Evolutionary conservation across 2,797 vertebrate genomes (phyloP).

Genomic region (Bradypodion ventrale): DNA sequence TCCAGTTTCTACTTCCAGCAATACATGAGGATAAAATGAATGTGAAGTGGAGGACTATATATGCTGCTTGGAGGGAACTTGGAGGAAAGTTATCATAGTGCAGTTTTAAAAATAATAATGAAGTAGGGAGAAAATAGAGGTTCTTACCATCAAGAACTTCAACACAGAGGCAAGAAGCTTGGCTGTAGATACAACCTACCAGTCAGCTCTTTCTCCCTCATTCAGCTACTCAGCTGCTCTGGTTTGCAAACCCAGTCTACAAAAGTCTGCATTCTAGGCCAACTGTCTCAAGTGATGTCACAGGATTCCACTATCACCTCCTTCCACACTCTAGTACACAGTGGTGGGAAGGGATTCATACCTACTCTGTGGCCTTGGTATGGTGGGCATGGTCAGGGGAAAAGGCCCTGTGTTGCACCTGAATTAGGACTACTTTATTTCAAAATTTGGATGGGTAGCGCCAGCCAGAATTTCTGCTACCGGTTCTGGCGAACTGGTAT

Average conservation of each 20-base stretch:
- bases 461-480: too few species aligned
- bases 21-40: neutral
- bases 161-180: neutral
- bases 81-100: neutral
- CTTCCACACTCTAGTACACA: conserved; percentile 41
- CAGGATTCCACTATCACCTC: conserved; percentile 3
- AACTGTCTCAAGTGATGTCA: conserved; percentile 21
- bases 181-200: neutral
- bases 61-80: neutral
- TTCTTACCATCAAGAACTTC: conserved; percentile 15
- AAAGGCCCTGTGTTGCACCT: too few species aligned
- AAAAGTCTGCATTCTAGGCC: neutral
- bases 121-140: neutral
- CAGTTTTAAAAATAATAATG: neutral
- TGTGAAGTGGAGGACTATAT: neutral
- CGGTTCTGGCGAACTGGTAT: too few species aligned
- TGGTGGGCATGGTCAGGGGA: too few species aligned
- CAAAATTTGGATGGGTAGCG: too few species aligned
- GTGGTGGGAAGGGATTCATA: conserved; percentile 41
- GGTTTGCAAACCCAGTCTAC: neutral
- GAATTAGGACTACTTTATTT: too few species aligned
- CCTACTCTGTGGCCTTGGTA: too few species aligned
- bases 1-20: neutral
- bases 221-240: neutral
- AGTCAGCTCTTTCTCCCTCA: neutral